Base-by-base conservation (phyloP, 2,113 vertebrate species). In the Amphiprion percula region DNA sequence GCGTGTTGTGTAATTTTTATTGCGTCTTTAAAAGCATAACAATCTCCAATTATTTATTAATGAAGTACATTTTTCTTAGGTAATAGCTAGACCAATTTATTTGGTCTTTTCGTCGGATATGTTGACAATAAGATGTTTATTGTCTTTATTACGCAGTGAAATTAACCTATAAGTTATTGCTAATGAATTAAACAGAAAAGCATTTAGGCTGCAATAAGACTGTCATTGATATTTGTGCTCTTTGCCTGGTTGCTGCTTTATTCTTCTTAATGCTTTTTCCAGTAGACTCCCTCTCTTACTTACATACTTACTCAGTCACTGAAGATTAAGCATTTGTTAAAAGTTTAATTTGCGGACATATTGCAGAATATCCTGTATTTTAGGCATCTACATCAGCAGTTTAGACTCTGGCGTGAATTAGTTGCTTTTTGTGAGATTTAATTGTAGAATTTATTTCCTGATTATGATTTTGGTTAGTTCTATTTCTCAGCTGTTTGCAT, bases 171-270 rank as follows among this genome's bases (percentile, higher is more conserved):
- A 68, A 46, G 14, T 5, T 14, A 16, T 16, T 64, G n/a, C 4
- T 75, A 79, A 71, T 73, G 61, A 74, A 80, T 82, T 79, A 66
- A 72, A 63, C 39, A 61, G 68, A 56, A 62, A 82, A 80, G 49
- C 77, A 74, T 77, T 79, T 74, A 77, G 71, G 54, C 26, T 74
- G 63, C 58, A 46, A 1, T 67, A 8, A 37, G 33, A 37, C 59
- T 69, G 28, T 55, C 37, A 56, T 1, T 10, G 6, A 49, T 49
- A 4, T 70, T n/a, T 62, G 15, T 56, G 10, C 67, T 69, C 39
- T 55, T 14, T 28, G 56, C 8, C 17, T 2, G 21, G 8, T 55
- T 65, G 39, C 61, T 54, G 37, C 62, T 41, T 58, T 7, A 44
- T 58, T 39, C 3, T 5, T 49, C 37, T 37, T 61, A 59, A 65